phyloP scores from a whole-genome alignment of 2,113 vertebrate genomes.

The Thinocorus orbignyianus region DNA sequence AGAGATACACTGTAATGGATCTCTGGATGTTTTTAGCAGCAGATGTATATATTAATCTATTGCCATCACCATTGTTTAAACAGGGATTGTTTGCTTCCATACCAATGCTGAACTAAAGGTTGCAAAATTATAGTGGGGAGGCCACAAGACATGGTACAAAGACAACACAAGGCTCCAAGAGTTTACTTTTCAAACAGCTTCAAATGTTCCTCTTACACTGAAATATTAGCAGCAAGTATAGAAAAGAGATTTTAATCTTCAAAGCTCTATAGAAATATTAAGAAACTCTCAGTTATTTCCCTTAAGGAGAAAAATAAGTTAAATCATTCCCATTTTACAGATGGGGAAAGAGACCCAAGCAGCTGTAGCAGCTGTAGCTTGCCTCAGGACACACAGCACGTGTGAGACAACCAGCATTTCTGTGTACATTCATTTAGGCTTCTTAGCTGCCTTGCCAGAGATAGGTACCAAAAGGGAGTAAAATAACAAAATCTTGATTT shows the following conservation, averaged over 20 bases:
- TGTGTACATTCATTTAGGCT: background rate
- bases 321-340: constrained; percentile 52
- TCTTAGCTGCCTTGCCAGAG: background rate
- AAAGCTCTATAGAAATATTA: constrained; percentile 48
- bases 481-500: background rate
- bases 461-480: background rate
- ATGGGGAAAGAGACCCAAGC: background rate
- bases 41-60: background rate
- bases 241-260: constrained; percentile 62
- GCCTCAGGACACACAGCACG: constrained; percentile 37
- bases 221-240: constrained; percentile 40
- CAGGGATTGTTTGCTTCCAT: background rate
- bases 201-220: constrained; percentile 3
- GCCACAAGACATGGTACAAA: constrained; percentile 35
- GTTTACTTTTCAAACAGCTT: constrained; percentile 31
- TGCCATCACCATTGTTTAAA: background rate
- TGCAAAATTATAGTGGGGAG: background rate
- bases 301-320: constrained; percentile 46
- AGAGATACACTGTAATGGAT: background rate
- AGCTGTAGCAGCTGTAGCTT: constrained; percentile 37
- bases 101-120: background rate
- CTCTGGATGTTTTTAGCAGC: background rate
- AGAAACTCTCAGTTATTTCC: constrained; percentile 33
- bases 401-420: constrained; percentile 12
- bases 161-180: constrained; percentile 13